Conservation (phyloP, 2,888 invertebrate genomes). For the Neelides folsomi region DNA sequence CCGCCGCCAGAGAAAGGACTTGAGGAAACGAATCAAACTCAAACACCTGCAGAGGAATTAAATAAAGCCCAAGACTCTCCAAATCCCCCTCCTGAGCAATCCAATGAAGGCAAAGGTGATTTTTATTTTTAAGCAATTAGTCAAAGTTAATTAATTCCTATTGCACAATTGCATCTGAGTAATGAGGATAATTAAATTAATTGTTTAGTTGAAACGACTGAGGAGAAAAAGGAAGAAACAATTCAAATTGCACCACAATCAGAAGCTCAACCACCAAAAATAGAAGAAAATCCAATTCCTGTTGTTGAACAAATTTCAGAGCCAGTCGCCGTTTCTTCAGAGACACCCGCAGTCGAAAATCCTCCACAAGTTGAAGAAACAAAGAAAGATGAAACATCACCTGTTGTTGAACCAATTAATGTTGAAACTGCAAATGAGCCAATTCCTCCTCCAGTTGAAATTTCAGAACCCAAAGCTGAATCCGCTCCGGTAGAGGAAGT, state of each 20-base stretch:
- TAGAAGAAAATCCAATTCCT: not conserved
- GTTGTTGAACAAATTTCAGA: not conserved
- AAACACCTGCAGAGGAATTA: too few species aligned
- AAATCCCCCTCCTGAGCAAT: too few species aligned
- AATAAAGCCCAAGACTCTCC: too few species aligned
- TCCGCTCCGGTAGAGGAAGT: not conserved
- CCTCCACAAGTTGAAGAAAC: not conserved
- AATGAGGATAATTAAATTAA: too few species aligned
- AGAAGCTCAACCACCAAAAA: not conserved
- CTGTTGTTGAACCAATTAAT: not conserved
- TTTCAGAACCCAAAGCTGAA: not conserved
- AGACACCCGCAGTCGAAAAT: not conserved
- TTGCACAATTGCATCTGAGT: too few species aligned
- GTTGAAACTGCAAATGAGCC: not conserved
- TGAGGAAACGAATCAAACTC: too few species aligned
- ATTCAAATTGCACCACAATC: not conserved
- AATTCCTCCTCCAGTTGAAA: not conserved
- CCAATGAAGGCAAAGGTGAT: too few species aligned
- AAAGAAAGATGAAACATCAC: not conserved
- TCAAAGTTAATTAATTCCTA: too few species aligned
- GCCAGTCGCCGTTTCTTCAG: not conserved
- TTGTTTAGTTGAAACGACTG: too few species aligned
- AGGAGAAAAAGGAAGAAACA: constrained; percentile 1
- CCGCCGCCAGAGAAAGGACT: too few species aligned
- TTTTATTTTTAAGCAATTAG: too few species aligned